Percentiles rank a stretch among this genome's conserved stretches.
These are phyloP conservation scores for Lymantria dispar DNA, from an alignment of 2,888 invertebrate genomes.

Conservation along the genomic window DNA sequence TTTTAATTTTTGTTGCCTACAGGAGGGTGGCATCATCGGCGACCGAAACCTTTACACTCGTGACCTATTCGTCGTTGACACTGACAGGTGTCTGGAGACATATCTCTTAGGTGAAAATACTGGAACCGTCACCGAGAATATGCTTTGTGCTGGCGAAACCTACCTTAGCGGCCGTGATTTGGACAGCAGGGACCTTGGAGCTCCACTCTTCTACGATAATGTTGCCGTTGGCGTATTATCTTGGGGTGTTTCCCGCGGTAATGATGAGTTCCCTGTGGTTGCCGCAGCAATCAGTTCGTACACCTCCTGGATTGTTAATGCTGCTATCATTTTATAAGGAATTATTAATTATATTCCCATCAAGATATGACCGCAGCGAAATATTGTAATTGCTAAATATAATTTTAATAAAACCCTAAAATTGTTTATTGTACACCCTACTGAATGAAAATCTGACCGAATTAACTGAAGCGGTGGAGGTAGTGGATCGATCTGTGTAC, in stretches of 20 bases:
- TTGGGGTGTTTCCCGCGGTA: slow-evolving; percentile 16
- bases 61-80: slow-evolving; percentile 6
- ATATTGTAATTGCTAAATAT: too few relatives aligned
- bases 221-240: slow-evolving; percentile 20
- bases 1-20: background rate
- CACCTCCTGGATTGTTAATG: slow-evolving; percentile 19
- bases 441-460: too few relatives aligned
- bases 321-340: slow-evolving; percentile 2
- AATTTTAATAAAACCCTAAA: too few relatives aligned
- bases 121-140: slow-evolving; percentile 48
- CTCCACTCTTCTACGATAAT: slow-evolving; percentile 23
- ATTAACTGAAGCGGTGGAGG: too few relatives aligned
- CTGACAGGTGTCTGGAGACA: slow-evolving; percentile 5
- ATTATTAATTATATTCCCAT: too few relatives aligned
- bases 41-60: slow-evolving; percentile 19
- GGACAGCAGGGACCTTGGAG: slow-evolving; percentile 28
- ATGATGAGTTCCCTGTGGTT: slow-evolving; percentile 14
- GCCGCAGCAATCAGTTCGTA: slow-evolving; percentile 15
- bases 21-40: slow-evolving; percentile 23
- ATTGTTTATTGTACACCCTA: too few relatives aligned
- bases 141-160: slow-evolving; percentile 56
- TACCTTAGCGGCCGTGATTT: slow-evolving; percentile 14
- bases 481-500: too few relatives aligned
- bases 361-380: too few relatives aligned
- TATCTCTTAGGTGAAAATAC: background rate